Base-by-base conservation (phyloP, 2,113 vertebrate genomes). In the Hypomesus transpacificus region DNA sequence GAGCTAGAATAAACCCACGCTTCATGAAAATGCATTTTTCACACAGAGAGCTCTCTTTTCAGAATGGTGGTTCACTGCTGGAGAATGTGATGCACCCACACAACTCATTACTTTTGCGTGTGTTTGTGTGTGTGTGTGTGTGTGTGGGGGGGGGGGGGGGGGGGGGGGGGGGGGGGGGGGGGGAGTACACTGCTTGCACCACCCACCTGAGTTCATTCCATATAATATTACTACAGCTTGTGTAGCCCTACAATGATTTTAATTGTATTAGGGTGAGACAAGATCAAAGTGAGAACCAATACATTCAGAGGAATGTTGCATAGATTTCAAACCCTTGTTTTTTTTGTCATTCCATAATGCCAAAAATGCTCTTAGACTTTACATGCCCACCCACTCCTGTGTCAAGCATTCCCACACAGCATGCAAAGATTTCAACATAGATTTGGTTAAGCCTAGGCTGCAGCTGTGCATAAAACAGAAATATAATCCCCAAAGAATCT, bases 381-480 rank as follows among this genome's bases (percentile, higher is more conserved):
- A 18, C 59, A 28, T 61, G 59, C 14, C 17, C 17, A 34, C 26
- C 61, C 28, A 63, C 61, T 34, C 61, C 7, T 31, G 26, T 26
- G 5, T 61, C 59, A 61, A 28, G 26, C 28, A 61, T 61, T 20
- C 24, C 84, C 77, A 83, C 84, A 54, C 66, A 28, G 14, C 28
- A 52, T 17, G 51, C 24, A 28, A 17, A 21, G 22, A 54, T 54
- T 68, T 28, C 24, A 28, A 24, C 50, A 18, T 20, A 68, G 78
- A 84, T 85, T 86, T 71, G 77, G 76, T 66, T 88, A 85, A 89
- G 71, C 79, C 71, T 68, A 50, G 81, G 82, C 71, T 52, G 71
- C 86, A 87, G 84, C 84, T 88, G 85, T 85, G 84, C 80, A 76
- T 85, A 80, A 86, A 83, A 83, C 82, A 82, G 78, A 86, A 85